These are phyloP conservation scores for Choristoneura rosaceana DNA, from an alignment of 2,888 invertebrate species.

Conservation along the genomic window DNA sequence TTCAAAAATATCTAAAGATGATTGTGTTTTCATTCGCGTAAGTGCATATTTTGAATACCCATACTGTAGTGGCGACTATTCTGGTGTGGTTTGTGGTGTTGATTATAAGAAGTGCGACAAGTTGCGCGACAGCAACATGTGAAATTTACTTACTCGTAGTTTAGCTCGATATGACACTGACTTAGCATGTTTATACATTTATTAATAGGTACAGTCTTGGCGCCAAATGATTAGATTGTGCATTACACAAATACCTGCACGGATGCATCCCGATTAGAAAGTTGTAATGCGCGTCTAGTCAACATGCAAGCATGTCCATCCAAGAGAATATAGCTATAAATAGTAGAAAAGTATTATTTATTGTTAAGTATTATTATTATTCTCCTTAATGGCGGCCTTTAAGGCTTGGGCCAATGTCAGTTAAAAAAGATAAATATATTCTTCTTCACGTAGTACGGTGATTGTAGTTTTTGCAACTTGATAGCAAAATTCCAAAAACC, in stretches of 20 bases:
- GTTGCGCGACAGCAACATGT: not conserved
- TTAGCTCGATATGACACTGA: not conserved
- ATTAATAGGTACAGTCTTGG: not conserved
- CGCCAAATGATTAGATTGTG: not conserved
- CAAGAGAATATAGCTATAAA: not conserved
- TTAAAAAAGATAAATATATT: too few relatives aligned
- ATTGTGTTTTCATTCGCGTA: too few relatives aligned
- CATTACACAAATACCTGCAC: not conserved
- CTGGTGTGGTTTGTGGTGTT: too few relatives aligned
- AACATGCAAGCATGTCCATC: not conserved
- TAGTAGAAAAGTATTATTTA: not conserved
- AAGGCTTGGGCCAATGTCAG: too few relatives aligned
- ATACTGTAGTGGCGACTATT: too few relatives aligned
- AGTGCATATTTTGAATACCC: too few relatives aligned
- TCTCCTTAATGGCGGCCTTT: too few relatives aligned
- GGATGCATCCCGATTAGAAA: slow-evolving; percentile 35
- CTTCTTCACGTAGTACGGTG: too few relatives aligned
- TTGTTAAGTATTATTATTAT: too few relatives aligned
- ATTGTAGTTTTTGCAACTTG: too few relatives aligned
- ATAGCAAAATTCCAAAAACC: too few relatives aligned
- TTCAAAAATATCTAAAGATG: too few relatives aligned
- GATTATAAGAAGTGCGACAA: not conserved
- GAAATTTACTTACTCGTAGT: slow-evolving; percentile 11
- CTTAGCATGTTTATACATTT: not conserved
- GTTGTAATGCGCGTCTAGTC: not conserved